Evolutionary conservation across 2,888 invertebrate species (phyloP).

Genomic region (Trichopoda pennipes): DNA sequence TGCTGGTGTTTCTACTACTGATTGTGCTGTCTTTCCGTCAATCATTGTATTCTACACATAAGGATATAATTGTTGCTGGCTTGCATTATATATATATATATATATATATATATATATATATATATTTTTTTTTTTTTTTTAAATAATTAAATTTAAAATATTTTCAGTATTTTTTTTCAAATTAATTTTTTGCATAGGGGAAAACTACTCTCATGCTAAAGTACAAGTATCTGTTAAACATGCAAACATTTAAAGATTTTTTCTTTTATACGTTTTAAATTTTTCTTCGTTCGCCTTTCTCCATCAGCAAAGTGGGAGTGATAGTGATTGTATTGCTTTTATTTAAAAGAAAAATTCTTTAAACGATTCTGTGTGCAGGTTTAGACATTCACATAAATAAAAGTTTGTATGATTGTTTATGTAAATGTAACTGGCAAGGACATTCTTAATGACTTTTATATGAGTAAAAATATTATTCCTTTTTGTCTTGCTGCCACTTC

Average conservation of each 20-base stretch:
- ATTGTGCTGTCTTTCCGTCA: too few species aligned
- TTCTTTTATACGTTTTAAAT: slow-evolving; percentile 19
- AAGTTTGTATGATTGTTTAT: slow-evolving; percentile 20
- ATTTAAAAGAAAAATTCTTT: slow-evolving; percentile 11
- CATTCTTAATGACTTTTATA: slow-evolving; percentile 61
- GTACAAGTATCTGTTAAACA: slow-evolving; percentile 54
- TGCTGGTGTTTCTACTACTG: too few species aligned
- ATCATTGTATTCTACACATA: too few species aligned
- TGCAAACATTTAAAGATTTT: slow-evolving; percentile 46
- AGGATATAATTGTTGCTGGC: too few species aligned
- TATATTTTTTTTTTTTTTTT: too few species aligned
- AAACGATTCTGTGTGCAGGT: slow-evolving; percentile 20
- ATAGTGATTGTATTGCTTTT: slow-evolving; percentile 11
- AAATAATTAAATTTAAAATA: too few species aligned
- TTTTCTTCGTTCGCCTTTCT: background rate
- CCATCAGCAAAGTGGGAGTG: background rate
- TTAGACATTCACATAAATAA: slow-evolving; percentile 3
- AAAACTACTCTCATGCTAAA: slow-evolving; percentile 16
- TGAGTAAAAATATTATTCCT: slow-evolving; percentile 5
- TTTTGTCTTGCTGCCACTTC: background rate
- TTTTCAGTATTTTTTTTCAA: too few species aligned
- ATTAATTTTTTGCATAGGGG: background rate
- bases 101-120: too few species aligned
- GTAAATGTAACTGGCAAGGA: slow-evolving; percentile 57
- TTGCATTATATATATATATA: too few species aligned